These are phyloP conservation scores for Drosophila crucigera DNA, from an alignment of 2,888 invertebrate species.

Conservation along the genomic window DNA sequence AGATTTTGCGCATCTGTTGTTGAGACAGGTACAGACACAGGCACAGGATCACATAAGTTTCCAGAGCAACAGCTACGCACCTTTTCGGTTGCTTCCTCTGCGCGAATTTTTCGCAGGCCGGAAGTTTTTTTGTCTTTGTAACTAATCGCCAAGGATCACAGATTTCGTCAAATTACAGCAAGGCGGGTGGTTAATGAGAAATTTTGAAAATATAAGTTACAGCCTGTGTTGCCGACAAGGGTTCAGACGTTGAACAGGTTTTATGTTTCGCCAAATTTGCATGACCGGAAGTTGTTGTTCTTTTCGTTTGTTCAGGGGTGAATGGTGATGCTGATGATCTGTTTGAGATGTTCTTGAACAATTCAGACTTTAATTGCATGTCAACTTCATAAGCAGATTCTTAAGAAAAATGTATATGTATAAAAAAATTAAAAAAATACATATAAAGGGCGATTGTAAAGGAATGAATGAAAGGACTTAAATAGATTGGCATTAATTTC, in stretches of 20 bases:
- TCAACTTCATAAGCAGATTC: constrained; percentile 25
- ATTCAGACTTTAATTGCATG: constrained; percentile 47
- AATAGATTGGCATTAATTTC: background rate
- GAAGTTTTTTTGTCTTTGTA: constrained; percentile 69
- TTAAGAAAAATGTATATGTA: background rate
- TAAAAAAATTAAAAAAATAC: background rate
- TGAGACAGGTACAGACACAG: constrained; percentile 64
- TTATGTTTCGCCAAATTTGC: constrained; percentile 60
- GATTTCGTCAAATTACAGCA: constrained; percentile 61
- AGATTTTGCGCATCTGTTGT: constrained; percentile 67
- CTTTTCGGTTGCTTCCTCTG: constrained; percentile 58
- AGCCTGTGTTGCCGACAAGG: constrained; percentile 33
- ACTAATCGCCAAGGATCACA: constrained; percentile 67
- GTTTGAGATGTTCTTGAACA: constrained; percentile 35
- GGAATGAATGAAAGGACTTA: background rate
- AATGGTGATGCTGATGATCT: constrained; percentile 60
- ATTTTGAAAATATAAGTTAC: constrained; percentile 57
- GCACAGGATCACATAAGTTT: constrained; percentile 35
- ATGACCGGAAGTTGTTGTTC: constrained; percentile 65
- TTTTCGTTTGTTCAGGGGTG: constrained; percentile 41
- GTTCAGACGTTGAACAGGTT: constrained; percentile 54
- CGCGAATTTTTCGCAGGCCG: constrained; percentile 53
- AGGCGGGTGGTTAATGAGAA: constrained; percentile 64
- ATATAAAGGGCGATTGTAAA: background rate
- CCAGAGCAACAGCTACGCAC: constrained; percentile 50